A percentile compares a stretch with the other conserved stretches of the same genome.
These are phyloP conservation scores for Caenorhabditis plicata DNA, from an alignment of 2,888 invertebrate species.

Conservation along the genomic window DNA sequence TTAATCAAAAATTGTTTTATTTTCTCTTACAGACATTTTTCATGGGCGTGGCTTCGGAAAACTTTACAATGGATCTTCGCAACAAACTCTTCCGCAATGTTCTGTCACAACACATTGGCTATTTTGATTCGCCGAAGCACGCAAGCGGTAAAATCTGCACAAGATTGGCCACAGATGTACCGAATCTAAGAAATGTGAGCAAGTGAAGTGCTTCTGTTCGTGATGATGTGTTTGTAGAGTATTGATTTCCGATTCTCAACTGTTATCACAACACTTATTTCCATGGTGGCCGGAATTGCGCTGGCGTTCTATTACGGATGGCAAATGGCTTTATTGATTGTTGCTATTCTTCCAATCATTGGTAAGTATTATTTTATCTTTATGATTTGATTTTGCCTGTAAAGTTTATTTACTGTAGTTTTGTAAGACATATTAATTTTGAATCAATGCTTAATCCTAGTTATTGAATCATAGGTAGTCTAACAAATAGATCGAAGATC, in stretches of 20 bases:
- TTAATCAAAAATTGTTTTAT: not conserved
- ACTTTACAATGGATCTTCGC: constrained; percentile 66
- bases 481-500: too few relatives aligned
- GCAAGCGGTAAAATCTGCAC: constrained; percentile 67
- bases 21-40: constrained; percentile 48
- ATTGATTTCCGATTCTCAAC: constrained; percentile 67
- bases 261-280: constrained; percentile 65
- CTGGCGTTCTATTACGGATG: constrained; percentile 68
- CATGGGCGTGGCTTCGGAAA: constrained; percentile 66
- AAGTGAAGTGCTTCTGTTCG: too few relatives aligned
- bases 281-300: constrained; percentile 47
- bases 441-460: too few relatives aligned
- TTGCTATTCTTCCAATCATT: constrained; percentile 66
- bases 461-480: too few relatives aligned
- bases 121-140: constrained; percentile 67
- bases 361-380: too few relatives aligned
- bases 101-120: constrained; percentile 67
- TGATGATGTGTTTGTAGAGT: constrained; percentile 64
- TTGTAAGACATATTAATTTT: too few relatives aligned
- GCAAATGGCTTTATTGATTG: constrained; percentile 68
- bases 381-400: too few relatives aligned
- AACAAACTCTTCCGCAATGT: constrained; percentile 66
- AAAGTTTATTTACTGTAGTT: too few relatives aligned
- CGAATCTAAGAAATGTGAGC: constrained; percentile 65
- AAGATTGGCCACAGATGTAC: constrained; percentile 68